These are phyloP conservation scores for Agriopis aurantiaria DNA, from an alignment of 2,888 invertebrate genomes.

Conservation along the genomic window DNA sequence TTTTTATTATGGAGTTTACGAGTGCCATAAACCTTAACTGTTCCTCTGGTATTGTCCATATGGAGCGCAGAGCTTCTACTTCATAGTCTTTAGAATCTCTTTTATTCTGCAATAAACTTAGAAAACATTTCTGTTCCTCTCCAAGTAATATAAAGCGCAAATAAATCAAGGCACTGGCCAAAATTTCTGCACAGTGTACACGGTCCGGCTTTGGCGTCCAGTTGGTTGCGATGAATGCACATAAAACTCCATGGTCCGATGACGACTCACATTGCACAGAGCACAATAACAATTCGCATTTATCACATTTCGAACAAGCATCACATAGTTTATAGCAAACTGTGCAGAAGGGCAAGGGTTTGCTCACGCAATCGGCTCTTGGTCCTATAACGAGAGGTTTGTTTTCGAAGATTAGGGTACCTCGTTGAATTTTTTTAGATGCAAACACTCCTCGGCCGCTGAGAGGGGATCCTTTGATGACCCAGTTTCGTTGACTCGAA, in stretches of 20 bases:
- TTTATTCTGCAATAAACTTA: conserved; percentile 78
- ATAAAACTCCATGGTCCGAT: conserved; percentile 86
- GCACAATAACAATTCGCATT: conserved; percentile 89
- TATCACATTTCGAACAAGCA: conserved; percentile 79
- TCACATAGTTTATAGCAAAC: conserved; percentile 85
- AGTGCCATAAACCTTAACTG: conserved; percentile 83
- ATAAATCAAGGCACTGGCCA: conserved; percentile 64
- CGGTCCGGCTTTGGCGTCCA: conserved; percentile 71
- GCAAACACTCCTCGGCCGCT: conserved; percentile 91
- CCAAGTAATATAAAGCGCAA: conserved; percentile 65
- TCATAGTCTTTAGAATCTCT: conserved; percentile 72
- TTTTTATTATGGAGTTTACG: conserved; percentile 86
- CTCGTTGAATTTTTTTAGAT: conserved; percentile 85
- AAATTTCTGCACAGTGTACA: conserved; percentile 47
- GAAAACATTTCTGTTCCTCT: conserved; percentile 72
- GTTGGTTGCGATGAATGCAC: conserved; percentile 84
- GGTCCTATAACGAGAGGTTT: conserved; percentile 89
- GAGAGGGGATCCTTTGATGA: conserved; percentile 84
- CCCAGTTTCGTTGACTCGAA: conserved; percentile 74
- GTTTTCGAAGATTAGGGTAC: conserved; percentile 89
- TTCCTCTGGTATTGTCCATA: conserved; percentile 74
- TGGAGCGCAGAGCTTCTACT: conserved; percentile 70
- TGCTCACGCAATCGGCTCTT: conserved; percentile 81
- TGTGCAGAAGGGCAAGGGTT: conserved; percentile 86
- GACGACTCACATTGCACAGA: conserved; percentile 85